Percentiles rank a stretch among this genome's conserved stretches.
These are phyloP conservation scores for Caradrina clavipalpis DNA, from an alignment of 2,888 invertebrate species.

Conservation along the genomic window DNA sequence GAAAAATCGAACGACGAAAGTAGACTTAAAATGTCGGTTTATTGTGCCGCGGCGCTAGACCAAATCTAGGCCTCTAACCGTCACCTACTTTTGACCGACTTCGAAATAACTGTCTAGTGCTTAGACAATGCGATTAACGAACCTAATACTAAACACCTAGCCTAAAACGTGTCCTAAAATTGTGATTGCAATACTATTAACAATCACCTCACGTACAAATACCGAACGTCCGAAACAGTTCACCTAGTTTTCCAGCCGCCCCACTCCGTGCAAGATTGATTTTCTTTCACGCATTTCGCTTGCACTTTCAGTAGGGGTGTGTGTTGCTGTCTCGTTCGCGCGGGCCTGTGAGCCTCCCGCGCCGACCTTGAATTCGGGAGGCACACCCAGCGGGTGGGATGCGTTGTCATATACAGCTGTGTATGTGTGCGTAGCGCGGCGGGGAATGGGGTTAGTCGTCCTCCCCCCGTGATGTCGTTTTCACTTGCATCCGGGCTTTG, in stretches of 20 bases:
- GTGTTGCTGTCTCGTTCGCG: slow-evolving; percentile 78
- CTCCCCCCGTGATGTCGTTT: slow-evolving; percentile 79
- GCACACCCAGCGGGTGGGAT: slow-evolving; percentile 68
- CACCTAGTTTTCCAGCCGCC: slow-evolving; percentile 87
- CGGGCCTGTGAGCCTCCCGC: slow-evolving; percentile 75
- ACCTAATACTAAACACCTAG: slow-evolving; percentile 34
- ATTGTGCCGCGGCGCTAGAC: slow-evolving; percentile 9
- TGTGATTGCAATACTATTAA: slow-evolving; percentile 71
- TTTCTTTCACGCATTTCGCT: slow-evolving; percentile 88
- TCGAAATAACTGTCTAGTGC: slow-evolving; percentile 28
- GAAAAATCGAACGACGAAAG: not conserved
- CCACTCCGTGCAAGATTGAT: slow-evolving; percentile 90
- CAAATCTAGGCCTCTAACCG: slow-evolving; percentile 44
- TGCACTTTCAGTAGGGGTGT: slow-evolving; percentile 85
- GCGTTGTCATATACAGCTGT: slow-evolving; percentile 66
- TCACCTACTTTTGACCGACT: slow-evolving; percentile 27
- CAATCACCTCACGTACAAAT: slow-evolving; percentile 72
- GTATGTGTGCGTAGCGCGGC: slow-evolving; percentile 75
- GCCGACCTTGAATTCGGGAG: slow-evolving; percentile 88
- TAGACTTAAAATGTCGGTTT: slow-evolving; percentile 16
- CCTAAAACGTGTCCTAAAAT: slow-evolving; percentile 51
- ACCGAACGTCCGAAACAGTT: slow-evolving; percentile 79
- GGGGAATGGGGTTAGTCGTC: slow-evolving; percentile 86
- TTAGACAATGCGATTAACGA: slow-evolving; percentile 34
- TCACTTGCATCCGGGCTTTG: slow-evolving; percentile 88